Evolutionary conservation across 2,113 vertebrate genomes (phyloP).

Genomic region (Channa argus): DNA sequence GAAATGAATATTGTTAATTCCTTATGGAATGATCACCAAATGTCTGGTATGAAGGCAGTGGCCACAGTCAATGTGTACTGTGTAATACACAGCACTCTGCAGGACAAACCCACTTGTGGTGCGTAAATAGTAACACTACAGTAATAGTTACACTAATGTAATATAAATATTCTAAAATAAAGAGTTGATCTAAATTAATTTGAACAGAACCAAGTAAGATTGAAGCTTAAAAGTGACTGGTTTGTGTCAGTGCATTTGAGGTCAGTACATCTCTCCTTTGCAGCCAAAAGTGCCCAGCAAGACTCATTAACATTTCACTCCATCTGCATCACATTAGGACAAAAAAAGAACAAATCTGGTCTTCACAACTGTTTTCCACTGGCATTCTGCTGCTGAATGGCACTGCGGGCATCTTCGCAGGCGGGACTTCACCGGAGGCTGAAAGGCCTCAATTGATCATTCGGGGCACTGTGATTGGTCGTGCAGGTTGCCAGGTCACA

Average conservation of each 20-base stretch:
- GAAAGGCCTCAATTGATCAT: constrained; percentile 41
- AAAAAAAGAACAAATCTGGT: not conserved
- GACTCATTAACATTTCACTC: constrained; percentile 38
- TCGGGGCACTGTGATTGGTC: constrained; percentile 35
- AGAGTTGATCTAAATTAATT: not conserved
- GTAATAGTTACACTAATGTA: no score
- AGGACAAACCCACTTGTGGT: constrained; percentile 5
- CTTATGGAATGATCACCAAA: no score
- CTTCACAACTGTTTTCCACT: constrained; percentile 1
- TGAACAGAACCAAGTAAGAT: not conserved
- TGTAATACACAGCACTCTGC: not conserved
- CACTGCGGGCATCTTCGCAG: not conserved
- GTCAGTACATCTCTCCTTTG: not conserved
- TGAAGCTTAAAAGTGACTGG: not conserved
- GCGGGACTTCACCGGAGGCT: constrained; percentile 11
- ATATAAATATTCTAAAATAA: not conserved
- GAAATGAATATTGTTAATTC: no score
- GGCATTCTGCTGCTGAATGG: constrained; percentile 20
- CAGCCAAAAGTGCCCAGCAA: constrained; percentile 5
- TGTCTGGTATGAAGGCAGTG: no score
- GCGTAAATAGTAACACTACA: not conserved
- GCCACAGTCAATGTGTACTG: no score
- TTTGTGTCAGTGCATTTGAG: constrained; percentile 8
- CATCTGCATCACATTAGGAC: constrained; percentile 38
- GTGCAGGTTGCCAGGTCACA: constrained; percentile 56